These are phyloP conservation scores for Drosophila mayri DNA, from an alignment of 1,140 invertebrate species.

Conservation along the genomic window DNA sequence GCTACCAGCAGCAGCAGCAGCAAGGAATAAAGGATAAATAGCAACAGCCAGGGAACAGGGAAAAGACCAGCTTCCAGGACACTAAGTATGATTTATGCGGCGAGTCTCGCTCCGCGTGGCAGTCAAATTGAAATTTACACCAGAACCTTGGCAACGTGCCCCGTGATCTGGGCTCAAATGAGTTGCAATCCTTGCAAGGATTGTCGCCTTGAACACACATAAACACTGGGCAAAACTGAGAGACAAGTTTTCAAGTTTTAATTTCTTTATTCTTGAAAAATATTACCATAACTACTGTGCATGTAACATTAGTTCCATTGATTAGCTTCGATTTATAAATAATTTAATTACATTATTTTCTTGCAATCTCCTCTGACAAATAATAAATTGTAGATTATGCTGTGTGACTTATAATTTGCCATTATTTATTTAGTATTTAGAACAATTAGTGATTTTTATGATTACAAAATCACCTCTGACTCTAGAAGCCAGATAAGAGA, in stretches of 20 bases:
- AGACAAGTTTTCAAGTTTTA: too few relatives aligned
- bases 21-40: constrained; percentile 43
- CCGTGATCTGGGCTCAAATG: constrained; percentile 52
- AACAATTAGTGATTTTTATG: background rate
- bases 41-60: constrained; percentile 33
- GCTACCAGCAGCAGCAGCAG: constrained; percentile 13
- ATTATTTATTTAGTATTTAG: background rate
- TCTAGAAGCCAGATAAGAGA: background rate
- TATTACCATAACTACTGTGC: too few relatives aligned
- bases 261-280: too few relatives aligned
- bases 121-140: constrained; percentile 83
- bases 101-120: constrained; percentile 67
- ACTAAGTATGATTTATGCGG: constrained; percentile 82
- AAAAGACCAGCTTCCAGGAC: constrained; percentile 37
- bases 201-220: constrained; percentile 32
- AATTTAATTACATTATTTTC: background rate
- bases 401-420: background rate
- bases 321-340: too few relatives aligned
- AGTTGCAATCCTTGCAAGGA: constrained; percentile 46
- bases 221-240: constrained; percentile 4
- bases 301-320: too few relatives aligned
- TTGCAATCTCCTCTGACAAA: background rate
- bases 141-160: constrained; percentile 49
- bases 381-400: background rate
- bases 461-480: background rate